Evolutionary conservation across 2,113 vertebrate species (phyloP).

Genomic region (Microcebus murinus): DNA sequence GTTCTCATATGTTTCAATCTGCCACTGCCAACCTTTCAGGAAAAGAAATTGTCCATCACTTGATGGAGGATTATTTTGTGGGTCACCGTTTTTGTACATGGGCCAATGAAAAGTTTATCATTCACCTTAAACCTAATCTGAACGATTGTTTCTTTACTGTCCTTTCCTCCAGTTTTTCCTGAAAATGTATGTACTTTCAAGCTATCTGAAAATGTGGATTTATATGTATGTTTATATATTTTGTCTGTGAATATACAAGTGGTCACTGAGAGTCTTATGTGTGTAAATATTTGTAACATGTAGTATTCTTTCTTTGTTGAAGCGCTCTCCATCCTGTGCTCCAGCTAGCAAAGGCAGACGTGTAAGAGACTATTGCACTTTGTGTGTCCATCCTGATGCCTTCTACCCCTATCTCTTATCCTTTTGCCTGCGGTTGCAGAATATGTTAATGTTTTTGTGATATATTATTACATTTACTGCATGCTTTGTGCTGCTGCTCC

Average conservation of each 20-base stretch:
- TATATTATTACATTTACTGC: constrained; percentile 75
- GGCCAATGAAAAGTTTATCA: not conserved
- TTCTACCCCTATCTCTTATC: not conserved
- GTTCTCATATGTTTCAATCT: not conserved
- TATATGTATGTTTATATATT: constrained; percentile 62
- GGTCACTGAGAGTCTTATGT: constrained; percentile 47
- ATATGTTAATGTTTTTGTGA: constrained; percentile 69
- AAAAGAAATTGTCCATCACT: not conserved
- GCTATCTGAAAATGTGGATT: constrained; percentile 42
- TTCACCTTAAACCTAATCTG: not conserved
- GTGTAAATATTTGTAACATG: constrained; percentile 84
- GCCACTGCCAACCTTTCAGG: not conserved
- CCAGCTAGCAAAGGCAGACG: constrained; percentile 98
- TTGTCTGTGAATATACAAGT: not conserved
- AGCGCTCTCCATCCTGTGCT: constrained; percentile 96
- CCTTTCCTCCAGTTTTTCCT: constrained; percentile 23
- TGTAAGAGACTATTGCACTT: constrained; percentile 93
- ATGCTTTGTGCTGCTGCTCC: constrained; percentile 82
- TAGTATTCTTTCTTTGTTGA: constrained; percentile 91
- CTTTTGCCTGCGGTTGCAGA: constrained; percentile 84
- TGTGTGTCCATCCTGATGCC: constrained; percentile 72
- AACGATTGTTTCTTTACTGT: constrained; percentile 33
- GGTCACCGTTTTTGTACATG: not conserved
- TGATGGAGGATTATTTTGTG: not conserved
- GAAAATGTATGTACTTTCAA: constrained; percentile 29